A percentile compares a stretch with the other conserved stretches of the same genome.
phyloP scores from a whole-genome alignment of 2,797 vertebrate species.

The Sebastiscus tertius region DNA sequence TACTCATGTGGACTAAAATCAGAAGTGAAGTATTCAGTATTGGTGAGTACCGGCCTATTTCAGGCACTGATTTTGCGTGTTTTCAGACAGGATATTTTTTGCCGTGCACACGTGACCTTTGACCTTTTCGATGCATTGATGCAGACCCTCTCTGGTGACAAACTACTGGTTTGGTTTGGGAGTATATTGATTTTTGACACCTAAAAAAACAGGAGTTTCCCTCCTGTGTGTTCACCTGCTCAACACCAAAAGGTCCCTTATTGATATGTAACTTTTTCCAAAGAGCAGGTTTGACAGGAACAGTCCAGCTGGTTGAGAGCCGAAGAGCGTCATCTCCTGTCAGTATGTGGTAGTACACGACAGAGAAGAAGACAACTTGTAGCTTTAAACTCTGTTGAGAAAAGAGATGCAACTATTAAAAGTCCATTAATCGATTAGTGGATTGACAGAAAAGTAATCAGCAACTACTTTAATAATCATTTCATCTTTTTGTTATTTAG shows the following conservation, averaged over 20 bases:
- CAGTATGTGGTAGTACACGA: background rate
- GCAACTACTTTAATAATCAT: background rate
- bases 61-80: background rate
- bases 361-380: background rate
- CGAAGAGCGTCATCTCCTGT: constrained; percentile 51
- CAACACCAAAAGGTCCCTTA: background rate
- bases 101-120: background rate
- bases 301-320: background rate
- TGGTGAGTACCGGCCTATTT: no score
- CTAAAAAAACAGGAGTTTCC: background rate
- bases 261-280: background rate
- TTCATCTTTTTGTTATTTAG: background rate
- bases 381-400: background rate
- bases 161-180: background rate
- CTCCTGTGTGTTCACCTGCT: background rate
- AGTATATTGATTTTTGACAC: background rate
- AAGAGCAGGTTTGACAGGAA: background rate
- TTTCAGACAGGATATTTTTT: background rate
- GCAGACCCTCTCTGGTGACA: background rate
- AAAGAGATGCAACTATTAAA: background rate
- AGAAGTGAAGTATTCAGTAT: background rate
- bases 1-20: no score
- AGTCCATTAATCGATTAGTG: background rate
- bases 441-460: background rate
- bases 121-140: background rate